Conservation (phyloP, 2,888 invertebrate species). For the Automeris io region DNA sequence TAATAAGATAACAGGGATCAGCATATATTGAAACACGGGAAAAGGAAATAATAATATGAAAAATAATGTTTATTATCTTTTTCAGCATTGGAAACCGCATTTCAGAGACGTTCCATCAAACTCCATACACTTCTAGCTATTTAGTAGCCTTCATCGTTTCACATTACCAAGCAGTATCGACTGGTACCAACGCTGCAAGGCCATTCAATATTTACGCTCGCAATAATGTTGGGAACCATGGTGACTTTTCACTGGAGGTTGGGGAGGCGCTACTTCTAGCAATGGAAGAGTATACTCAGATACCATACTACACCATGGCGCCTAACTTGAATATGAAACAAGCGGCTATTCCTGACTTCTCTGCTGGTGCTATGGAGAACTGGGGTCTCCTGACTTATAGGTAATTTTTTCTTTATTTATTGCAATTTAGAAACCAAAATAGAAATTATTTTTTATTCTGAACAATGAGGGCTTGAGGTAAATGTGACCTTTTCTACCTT, state of each 20-base stretch:
- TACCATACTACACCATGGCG: slow-evolving; percentile 72
- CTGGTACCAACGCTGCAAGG: slow-evolving; percentile 24
- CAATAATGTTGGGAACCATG: slow-evolving; percentile 49
- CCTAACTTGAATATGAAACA: slow-evolving; percentile 77
- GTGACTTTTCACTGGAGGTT: slow-evolving; percentile 58
- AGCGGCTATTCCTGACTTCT: slow-evolving; percentile 87
- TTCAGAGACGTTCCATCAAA: slow-evolving; percentile 68
- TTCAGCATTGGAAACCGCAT: slow-evolving; percentile 31
- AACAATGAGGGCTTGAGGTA: too few relatives aligned
- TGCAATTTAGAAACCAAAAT: too few relatives aligned
- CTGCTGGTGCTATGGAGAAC: slow-evolving; percentile 90
- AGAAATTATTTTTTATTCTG: too few relatives aligned
- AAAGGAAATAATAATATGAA: background rate
- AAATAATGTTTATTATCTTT: slow-evolving; percentile 6
- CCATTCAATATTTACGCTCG: slow-evolving; percentile 65
- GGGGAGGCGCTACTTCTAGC: slow-evolving; percentile 62
- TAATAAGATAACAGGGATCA: too few relatives aligned
- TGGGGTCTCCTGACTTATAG: slow-evolving; percentile 90
- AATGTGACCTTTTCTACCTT: too few relatives aligned
- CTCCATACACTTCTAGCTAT: slow-evolving; percentile 87
- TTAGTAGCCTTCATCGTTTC: slow-evolving; percentile 91
- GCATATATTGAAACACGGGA: too few relatives aligned
- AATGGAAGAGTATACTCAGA: slow-evolving; percentile 77
- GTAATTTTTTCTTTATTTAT: slow-evolving; percentile 23
- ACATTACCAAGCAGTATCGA: slow-evolving; percentile 72